phyloP scores from a whole-genome alignment of 2,113 vertebrate genomes.

The Nycticryphes semicollaris region DNA sequence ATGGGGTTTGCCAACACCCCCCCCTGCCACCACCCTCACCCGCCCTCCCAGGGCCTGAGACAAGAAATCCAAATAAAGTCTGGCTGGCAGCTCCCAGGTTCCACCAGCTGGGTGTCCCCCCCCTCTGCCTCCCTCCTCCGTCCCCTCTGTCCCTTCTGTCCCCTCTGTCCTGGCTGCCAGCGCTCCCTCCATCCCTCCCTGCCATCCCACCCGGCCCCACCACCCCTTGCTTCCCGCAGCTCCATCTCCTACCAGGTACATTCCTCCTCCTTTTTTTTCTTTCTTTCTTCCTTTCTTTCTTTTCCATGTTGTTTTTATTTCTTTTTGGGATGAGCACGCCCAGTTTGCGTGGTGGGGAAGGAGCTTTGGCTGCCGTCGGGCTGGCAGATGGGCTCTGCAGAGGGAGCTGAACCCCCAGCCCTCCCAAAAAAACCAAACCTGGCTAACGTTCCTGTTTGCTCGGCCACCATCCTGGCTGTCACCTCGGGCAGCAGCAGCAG shows the following conservation, averaged over 20 bases:
- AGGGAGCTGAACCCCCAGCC: background rate
- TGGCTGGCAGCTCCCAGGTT: slow-evolving; percentile 27
- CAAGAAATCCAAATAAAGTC: background rate
- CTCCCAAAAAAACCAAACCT: background rate
- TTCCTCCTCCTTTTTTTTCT: background rate
- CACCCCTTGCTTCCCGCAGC: background rate
- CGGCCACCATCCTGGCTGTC: background rate
- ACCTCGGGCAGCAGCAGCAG: background rate
- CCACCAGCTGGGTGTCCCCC: background rate
- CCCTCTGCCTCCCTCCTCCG: background rate
- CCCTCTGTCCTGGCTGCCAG: background rate
- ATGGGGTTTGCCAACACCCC: background rate
- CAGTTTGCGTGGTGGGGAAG: background rate
- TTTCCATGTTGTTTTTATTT: background rate
- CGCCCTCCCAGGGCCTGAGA: background rate
- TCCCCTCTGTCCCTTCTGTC: background rate
- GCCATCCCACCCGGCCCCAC: background rate
- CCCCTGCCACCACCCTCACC: background rate
- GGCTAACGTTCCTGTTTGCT: background rate
- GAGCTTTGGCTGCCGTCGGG: background rate
- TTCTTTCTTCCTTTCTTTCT: background rate
- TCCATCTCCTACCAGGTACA: background rate
- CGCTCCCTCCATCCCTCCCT: background rate
- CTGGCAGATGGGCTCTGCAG: background rate
- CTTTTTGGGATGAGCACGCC: background rate